Conservation (phyloP, 2,888 invertebrate species). For the Caenorhabditis macrosperma region DNA sequence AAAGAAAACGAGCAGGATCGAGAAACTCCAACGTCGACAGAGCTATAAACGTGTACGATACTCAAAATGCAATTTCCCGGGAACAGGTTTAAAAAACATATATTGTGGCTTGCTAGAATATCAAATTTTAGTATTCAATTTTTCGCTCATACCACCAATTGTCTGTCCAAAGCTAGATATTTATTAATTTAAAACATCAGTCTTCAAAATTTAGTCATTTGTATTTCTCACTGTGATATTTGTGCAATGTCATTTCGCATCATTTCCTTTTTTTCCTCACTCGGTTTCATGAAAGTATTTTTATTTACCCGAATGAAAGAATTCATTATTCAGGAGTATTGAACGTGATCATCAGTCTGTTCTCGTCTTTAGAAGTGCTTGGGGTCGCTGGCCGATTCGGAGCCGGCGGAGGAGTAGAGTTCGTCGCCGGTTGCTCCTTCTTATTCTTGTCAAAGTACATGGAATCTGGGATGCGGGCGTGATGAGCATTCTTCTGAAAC, state of each 20-base stretch:
- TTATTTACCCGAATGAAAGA: constrained; percentile 5
- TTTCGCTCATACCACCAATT: not conserved
- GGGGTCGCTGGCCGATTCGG: not conserved
- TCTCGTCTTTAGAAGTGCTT: constrained; percentile 28
- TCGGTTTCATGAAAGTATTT: not conserved
- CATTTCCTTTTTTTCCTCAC: not conserved
- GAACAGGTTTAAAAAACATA: constrained; percentile 10
- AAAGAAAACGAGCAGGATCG: constrained; percentile 62
- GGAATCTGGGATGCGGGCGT: constrained; percentile 1
- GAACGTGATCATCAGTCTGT: constrained; percentile 43
- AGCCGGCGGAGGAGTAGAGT: not conserved
- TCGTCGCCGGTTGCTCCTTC: not conserved
- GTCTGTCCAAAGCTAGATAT: not conserved
- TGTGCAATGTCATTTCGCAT: constrained; percentile 24
- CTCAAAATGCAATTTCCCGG: constrained; percentile 23
- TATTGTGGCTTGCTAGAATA: not conserved
- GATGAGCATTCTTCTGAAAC: not conserved
- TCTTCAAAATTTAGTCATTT: not conserved
- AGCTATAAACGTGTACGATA: constrained; percentile 17
- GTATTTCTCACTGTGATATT: not conserved
- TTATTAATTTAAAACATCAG: not conserved
- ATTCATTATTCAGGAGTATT: constrained; percentile 24
- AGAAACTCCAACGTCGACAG: not conserved
- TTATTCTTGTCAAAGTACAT: not conserved
- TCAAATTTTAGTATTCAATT: not conserved